phyloP scores from a whole-genome alignment of 2,888 invertebrate genomes.

The Lottia scabra region DNA sequence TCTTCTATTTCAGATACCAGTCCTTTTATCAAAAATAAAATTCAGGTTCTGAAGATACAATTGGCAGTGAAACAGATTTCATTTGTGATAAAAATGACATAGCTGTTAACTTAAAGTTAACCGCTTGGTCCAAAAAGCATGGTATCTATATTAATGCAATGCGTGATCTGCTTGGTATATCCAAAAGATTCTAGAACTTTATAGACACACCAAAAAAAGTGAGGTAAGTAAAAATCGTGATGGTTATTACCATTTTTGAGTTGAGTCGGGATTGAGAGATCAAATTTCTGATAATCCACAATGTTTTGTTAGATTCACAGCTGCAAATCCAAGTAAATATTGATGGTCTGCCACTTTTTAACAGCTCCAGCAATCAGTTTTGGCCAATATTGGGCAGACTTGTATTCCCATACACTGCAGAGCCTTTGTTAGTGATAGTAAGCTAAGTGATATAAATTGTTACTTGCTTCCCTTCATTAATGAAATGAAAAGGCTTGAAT shows the following conservation, averaged over 20 bases:
- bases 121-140: no score
- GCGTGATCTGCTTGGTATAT: slow-evolving; percentile 5
- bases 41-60: no score
- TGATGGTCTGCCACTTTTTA: slow-evolving; percentile 30
- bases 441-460: slow-evolving; percentile 20
- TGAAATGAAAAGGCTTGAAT: slow-evolving; percentile 11
- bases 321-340: slow-evolving; percentile 23
- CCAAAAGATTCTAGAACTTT: slow-evolving; percentile 29
- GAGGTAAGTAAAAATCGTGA: slow-evolving; percentile 16
- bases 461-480: slow-evolving; percentile 21
- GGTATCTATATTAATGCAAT: no score
- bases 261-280: slow-evolving; percentile 6
- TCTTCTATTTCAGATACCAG: no score
- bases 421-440: slow-evolving; percentile 22
- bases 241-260: slow-evolving; percentile 30
- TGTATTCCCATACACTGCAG: slow-evolving; percentile 3
- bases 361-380: slow-evolving; percentile 19
- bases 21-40: no score
- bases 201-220: slow-evolving; percentile 9
- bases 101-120: no score
- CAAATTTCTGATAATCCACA: neutral
- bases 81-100: no score
- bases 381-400: slow-evolving; percentile 29
- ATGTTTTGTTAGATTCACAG: neutral
- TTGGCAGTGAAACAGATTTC: no score